Percentiles rank a stretch among this genome's conserved stretches.
Evolutionary conservation across 2,888 invertebrate species (phyloP).

Genomic region (Vannuccia rotundouncinata): DNA sequence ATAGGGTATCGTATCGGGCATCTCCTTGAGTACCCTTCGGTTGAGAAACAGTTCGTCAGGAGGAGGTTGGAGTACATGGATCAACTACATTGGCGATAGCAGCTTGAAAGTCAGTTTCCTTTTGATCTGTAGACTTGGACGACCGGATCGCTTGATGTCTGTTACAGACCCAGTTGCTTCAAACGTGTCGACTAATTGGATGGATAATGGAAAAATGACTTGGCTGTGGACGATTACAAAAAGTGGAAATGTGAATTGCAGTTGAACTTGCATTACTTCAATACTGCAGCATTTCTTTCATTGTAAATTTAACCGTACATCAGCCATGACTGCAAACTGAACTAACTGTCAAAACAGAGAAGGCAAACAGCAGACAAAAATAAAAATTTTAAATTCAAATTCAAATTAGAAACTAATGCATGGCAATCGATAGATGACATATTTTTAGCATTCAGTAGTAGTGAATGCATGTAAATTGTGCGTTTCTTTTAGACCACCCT

Average conservation of each 20-base stretch:
- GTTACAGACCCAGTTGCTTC: constrained; percentile 19
- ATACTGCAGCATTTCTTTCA: neutral
- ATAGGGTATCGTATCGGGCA: no score
- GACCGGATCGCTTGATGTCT: constrained; percentile 9
- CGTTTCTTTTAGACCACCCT: no score
- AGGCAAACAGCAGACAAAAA: no score
- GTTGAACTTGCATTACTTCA: neutral
- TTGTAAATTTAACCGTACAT: neutral
- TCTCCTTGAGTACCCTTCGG: neutral
- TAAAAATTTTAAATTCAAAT: no score
- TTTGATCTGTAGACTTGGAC: constrained; percentile 1
- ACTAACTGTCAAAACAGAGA: no score
- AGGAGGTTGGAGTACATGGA: constrained; percentile 11
- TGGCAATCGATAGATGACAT: no score
- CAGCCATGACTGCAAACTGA: neutral
- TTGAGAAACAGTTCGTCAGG: constrained; percentile 1
- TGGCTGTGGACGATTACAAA: neutral
- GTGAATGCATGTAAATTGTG: no score
- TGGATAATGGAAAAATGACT: neutral
- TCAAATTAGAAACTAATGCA: no score
- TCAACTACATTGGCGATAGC: constrained; percentile 3
- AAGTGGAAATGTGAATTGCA: no score
- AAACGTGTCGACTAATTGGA: neutral
- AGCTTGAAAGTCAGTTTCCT: constrained; percentile 15
- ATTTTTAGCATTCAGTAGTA: no score